Conservation (phyloP, 1,140 invertebrate species). For the Ceratina calcarata region DNA sequence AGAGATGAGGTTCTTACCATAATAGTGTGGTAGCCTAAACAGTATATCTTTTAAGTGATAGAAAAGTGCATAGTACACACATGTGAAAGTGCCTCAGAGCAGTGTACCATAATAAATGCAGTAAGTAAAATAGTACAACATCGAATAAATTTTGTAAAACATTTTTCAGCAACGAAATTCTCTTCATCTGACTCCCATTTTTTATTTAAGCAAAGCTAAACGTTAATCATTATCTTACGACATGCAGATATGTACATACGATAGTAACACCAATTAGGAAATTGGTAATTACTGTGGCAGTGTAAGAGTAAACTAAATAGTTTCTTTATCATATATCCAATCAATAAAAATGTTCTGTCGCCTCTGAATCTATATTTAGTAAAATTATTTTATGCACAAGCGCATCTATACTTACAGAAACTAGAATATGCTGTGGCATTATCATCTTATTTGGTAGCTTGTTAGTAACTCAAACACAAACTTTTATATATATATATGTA, state of each 20-base stretch:
- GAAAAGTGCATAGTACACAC: conserved; percentile 17
- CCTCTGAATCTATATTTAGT: not conserved
- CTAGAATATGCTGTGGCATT: conserved; percentile 2
- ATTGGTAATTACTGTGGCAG: conserved; percentile 36
- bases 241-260: conserved; percentile 40
- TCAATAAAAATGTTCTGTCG: conserved; percentile 9
- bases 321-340: conserved; percentile 28
- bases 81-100: not conserved
- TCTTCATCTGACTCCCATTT: not conserved
- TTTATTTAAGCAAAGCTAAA: conserved; percentile 34
- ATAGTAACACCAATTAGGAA: conserved; percentile 8
- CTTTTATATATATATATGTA: not conserved
- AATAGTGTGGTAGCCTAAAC: conserved; percentile 34
- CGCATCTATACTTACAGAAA: conserved; percentile 3
- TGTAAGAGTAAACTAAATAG: conserved; percentile 11
- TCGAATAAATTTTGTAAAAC: conserved; percentile 5
- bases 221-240: conserved; percentile 24
- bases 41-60: conserved; percentile 40
- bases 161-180: conserved; percentile 2
- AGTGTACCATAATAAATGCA: conserved; percentile 38
- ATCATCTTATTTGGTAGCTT: conserved; percentile 15
- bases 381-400: conserved; percentile 30
- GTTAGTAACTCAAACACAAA: conserved; percentile 30
- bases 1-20: conserved; percentile 30
- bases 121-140: not conserved